phyloP scores from a whole-genome alignment of 2,797 vertebrate genomes.

The Bryconaethiops microstoma region DNA sequence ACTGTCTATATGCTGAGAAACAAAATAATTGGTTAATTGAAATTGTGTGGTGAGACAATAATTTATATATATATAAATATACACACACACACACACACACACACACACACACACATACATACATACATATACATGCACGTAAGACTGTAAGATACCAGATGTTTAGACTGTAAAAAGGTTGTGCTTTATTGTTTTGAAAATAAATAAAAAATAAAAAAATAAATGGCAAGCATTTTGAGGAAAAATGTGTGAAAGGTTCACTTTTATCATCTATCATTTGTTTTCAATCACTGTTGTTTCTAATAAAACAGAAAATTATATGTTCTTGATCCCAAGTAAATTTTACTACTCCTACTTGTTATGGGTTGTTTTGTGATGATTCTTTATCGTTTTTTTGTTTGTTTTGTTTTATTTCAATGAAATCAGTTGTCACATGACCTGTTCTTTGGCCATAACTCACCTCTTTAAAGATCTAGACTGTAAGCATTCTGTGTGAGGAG shows the following conservation, averaged over 20 bases:
- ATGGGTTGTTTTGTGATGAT: constrained; percentile 13
- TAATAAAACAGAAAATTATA: constrained; percentile 73
- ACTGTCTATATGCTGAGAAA: constrained; percentile 63
- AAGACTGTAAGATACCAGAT: constrained; percentile 48
- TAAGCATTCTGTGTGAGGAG: no score
- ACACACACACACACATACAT: constrained; percentile 54
- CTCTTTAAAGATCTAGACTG: no score
- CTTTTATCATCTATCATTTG: constrained; percentile 42
- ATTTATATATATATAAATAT: constrained; percentile 64
- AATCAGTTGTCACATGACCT: neutral
- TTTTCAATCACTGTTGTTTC: constrained; percentile 70
- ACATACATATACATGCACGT: constrained; percentile 65
- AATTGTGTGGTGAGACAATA: constrained; percentile 56
- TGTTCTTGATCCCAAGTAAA: constrained; percentile 25
- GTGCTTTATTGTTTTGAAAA: neutral
- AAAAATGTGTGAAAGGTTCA: constrained; percentile 18
- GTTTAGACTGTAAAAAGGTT: neutral
- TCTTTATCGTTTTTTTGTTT: neutral
- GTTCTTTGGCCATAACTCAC: neutral
- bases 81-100: constrained; percentile 64
- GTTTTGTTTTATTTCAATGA: no score
- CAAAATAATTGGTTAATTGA: constrained; percentile 51
- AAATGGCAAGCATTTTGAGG: neutral
- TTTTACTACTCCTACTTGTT: constrained; percentile 31
- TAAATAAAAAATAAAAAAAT: no score